Base-by-base conservation (phyloP, 1,140 invertebrate genomes). In the Melipona quadrifasciata region DNA sequence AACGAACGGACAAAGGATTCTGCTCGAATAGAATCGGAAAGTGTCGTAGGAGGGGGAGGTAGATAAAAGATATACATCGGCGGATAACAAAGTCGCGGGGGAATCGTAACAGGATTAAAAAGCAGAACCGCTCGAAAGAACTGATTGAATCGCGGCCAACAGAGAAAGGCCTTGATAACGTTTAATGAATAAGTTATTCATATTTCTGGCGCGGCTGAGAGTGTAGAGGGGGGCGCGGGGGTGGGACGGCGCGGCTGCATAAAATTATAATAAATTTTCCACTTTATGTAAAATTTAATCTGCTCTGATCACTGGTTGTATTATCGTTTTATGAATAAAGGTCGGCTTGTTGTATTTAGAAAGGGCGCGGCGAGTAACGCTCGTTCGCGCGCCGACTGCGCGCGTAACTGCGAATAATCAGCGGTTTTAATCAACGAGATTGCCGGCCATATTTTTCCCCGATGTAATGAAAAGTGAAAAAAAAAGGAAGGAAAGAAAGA, bases 221-320 rank as follows among this genome's bases (percentile, higher is more conserved):
- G 17, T 16, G 51, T 21, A 57, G 47, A 47, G 39, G 8, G 12
- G 0, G 17, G 3, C 6, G 0, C 12, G 19, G n/a, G 34, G 53
- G 31, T 6, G 4, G 55, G 39, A 55, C 39, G 39, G 39, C 39
- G 39, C 39, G 76, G 55, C 21, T 39, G 82, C 61, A 84, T 84
- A 68, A 84, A 84, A 80, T 80, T 80, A 84, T 84, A 84, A 84
- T 80, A 80, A 84, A 80, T 80, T 80, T 84, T 55, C 78, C 83
- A 80, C 78, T 84, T 84, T 80, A 80, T 80, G 83, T 68, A 80
- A 80, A 84, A 84, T 84, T 80, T 84, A 84, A 84, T 80, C 83
- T 74, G 31, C 53, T 67, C 83, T 57, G 83, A 84, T 84, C 70
- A 78, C 61, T 27, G 83, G 83, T 79, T 79, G 61, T 58, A 84